phyloP scores from a whole-genome alignment of 2,888 invertebrate genomes.

The Unio delphinus region DNA sequence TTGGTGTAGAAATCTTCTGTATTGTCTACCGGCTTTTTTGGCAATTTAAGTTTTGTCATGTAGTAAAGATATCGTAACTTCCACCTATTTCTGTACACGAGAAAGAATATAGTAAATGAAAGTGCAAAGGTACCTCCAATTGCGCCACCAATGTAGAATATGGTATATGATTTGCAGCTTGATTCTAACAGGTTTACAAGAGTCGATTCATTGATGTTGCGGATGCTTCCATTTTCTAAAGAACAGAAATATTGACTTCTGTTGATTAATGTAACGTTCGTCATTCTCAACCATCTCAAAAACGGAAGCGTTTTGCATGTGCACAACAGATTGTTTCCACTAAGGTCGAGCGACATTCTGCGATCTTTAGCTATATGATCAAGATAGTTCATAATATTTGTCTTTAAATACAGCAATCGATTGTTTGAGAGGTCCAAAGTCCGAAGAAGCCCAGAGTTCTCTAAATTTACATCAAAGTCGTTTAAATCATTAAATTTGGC shows the following conservation, averaged over 20 bases:
- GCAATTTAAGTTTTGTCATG: constrained; percentile 26
- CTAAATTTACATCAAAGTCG: constrained; percentile 10
- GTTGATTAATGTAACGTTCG: constrained; percentile 9
- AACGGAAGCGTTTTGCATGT: constrained; percentile 24
- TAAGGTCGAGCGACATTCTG: constrained; percentile 8
- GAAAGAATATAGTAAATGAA: constrained; percentile 11
- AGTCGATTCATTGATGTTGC: constrained; percentile 8
- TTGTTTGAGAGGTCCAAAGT: constrained; percentile 21
- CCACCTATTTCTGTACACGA: constrained; percentile 25
- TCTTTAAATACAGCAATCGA: constrained; percentile 12
- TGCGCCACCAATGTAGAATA: constrained; percentile 10
- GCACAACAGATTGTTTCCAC: constrained; percentile 19
- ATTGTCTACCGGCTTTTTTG: not conserved
- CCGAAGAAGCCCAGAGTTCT: constrained; percentile 2
- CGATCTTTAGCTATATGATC: constrained; percentile 6
- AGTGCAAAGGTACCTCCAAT: constrained; percentile 9
- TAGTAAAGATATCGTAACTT: constrained; percentile 27
- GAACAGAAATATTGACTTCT: constrained; percentile 20
- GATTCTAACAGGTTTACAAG: constrained; percentile 9
- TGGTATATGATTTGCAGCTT: constrained; percentile 20
- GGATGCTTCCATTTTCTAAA: constrained; percentile 11
- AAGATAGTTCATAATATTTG: constrained; percentile 1
- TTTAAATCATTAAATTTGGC: constrained; percentile 19
- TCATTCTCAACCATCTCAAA: constrained; percentile 17
- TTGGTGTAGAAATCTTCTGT: constrained; percentile 21